These are phyloP conservation scores for Chlamydotis undulata DNA, from an alignment of 2,113 vertebrate species.

Conservation along the genomic window DNA sequence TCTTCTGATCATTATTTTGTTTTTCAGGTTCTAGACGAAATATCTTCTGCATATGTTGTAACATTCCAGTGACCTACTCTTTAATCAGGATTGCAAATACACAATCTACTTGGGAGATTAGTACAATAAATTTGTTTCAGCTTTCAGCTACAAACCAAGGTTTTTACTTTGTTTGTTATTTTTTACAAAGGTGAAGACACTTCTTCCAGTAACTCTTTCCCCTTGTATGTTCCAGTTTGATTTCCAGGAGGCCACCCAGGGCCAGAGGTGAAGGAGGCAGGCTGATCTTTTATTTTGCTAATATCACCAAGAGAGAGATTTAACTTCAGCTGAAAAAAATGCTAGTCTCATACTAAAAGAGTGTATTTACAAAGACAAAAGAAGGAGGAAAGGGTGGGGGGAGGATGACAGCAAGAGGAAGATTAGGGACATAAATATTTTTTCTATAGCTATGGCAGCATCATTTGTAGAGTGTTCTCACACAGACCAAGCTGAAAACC, in stretches of 20 bases:
- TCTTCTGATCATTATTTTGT: slow-evolving; percentile 51
- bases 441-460: not conserved
- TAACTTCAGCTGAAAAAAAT: not conserved
- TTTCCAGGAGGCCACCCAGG: not conserved
- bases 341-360: not conserved
- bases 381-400: not conserved
- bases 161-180: not conserved
- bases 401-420: not conserved
- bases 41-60: not conserved
- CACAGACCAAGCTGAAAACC: not conserved
- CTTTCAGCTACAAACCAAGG: not conserved
- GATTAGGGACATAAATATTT: not conserved
- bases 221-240: not conserved
- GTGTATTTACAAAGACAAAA: not conserved
- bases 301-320: not conserved
- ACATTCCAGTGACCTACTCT: not conserved
- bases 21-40: not conserved
- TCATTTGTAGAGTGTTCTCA: not conserved
- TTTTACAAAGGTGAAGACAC: not conserved
- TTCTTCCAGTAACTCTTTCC: not conserved
- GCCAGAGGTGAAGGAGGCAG: not conserved
- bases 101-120: not conserved
- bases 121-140: not conserved
- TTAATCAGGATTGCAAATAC: not conserved
- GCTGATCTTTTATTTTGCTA: not conserved